These are phyloP conservation scores for Vimba vimba DNA, from an alignment of 2,113 vertebrate genomes.

Conservation along the genomic window DNA sequence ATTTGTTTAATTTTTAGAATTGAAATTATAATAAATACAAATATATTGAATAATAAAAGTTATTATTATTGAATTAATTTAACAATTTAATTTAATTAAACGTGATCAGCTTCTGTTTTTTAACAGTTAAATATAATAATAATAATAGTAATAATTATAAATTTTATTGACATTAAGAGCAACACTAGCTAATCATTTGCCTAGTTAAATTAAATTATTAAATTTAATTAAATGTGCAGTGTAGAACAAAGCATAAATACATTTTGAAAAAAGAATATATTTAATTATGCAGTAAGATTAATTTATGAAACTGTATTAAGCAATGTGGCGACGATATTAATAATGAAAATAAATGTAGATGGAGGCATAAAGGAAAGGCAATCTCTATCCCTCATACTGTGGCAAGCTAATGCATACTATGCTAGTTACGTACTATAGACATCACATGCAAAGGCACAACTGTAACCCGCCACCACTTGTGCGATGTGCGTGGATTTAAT, in stretches of 20 bases:
- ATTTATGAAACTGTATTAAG: background rate
- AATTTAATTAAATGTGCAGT: too few relatives aligned
- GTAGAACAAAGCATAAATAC: background rate
- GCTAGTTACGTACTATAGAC: background rate
- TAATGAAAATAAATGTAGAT: background rate
- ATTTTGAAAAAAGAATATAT: background rate
- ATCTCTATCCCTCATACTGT: background rate
- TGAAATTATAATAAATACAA: background rate
- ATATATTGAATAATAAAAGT: background rate
- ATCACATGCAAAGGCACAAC: background rate
- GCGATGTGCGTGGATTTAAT: constrained; percentile 19
- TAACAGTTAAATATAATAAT: background rate
- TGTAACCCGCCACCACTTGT: background rate
- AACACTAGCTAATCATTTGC: background rate
- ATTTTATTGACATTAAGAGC: background rate
- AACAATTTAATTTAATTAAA: background rate
- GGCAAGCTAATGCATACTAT: background rate
- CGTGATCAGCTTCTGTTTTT: background rate
- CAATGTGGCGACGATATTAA: background rate
- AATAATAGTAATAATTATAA: background rate
- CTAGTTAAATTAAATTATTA: background rate
- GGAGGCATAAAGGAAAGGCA: background rate
- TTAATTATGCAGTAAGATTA: background rate
- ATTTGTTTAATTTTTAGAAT: background rate
- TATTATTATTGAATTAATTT: background rate